phyloP scores from a whole-genome alignment of 1,140 invertebrate genomes.

The Helicoverpa zea region DNA sequence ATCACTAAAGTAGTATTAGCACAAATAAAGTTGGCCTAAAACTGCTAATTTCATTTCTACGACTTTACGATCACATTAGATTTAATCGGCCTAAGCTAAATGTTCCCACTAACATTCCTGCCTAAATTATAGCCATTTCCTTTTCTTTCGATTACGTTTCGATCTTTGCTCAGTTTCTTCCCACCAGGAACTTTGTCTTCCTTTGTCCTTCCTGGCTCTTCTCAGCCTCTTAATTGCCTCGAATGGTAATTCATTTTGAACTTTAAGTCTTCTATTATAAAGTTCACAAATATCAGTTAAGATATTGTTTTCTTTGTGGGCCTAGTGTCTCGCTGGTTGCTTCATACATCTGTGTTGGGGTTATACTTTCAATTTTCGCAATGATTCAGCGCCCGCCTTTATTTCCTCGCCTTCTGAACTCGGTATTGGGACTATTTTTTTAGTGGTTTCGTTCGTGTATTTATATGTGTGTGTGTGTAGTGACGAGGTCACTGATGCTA shows the following conservation, averaged over 20 bases:
- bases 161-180: constrained; percentile 7
- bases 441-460: constrained; percentile 4
- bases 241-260: not conserved
- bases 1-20: constrained; percentile 7
- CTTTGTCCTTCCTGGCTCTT: constrained; percentile 9
- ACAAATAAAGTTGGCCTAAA: constrained; percentile 4
- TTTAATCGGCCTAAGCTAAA: not conserved
- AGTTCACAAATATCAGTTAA: not conserved
- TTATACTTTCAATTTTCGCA: constrained; percentile 49
- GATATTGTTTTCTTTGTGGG: not conserved
- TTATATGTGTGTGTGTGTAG: not conserved
- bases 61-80: constrained; percentile 17
- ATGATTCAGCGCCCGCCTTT: constrained; percentile 39
- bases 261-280: not conserved
- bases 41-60: constrained; percentile 20
- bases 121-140: constrained; percentile 4
- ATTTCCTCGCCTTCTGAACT: constrained; percentile 24
- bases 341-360: constrained; percentile 39
- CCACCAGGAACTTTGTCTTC: constrained; percentile 6
- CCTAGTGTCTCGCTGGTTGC: not conserved
- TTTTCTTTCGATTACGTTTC: constrained; percentile 15
- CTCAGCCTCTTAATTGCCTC: not conserved
- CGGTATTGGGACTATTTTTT: constrained; percentile 35
- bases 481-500: not conserved
- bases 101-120: not conserved